Percentiles rank a stretch among this genome's conserved stretches.
phyloP scores from a whole-genome alignment of 1,140 invertebrate genomes.

The Sesamia nonagrioides region DNA sequence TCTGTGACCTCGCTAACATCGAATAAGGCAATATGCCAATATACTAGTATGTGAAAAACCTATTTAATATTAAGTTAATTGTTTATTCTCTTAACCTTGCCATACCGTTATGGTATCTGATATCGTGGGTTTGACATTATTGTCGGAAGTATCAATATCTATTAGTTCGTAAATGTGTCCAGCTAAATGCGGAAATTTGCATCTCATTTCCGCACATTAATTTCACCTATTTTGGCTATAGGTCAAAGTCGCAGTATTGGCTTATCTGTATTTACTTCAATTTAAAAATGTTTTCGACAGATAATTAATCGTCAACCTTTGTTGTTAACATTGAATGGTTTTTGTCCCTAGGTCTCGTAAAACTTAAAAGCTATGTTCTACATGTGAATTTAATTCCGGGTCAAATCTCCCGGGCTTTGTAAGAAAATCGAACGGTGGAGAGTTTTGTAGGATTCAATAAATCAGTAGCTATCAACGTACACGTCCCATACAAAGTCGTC shows the following conservation, averaged over 20 bases:
- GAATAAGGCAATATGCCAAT: too few relatives aligned
- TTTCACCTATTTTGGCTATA: background rate
- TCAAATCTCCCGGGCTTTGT: too few relatives aligned
- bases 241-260: background rate
- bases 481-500: too few relatives aligned
- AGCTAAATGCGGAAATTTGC: background rate
- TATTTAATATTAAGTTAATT: background rate
- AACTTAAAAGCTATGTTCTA: background rate
- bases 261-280: background rate
- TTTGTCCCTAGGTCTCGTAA: background rate
- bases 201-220: conserved; percentile 1
- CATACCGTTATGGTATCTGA: background rate
- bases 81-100: background rate
- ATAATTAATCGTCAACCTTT: background rate
- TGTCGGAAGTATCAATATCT: background rate
- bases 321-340: background rate
- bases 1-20: too few relatives aligned
- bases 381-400: too few relatives aligned
- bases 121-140: background rate
- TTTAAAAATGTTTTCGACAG: background rate
- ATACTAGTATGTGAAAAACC: background rate
- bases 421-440: too few relatives aligned
- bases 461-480: too few relatives aligned
- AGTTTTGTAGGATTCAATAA: too few relatives aligned
- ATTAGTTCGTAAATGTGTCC: background rate